Base-by-base conservation (phyloP, 2,888 invertebrate genomes). In the Stenoptilia bipunctidactyla region DNA sequence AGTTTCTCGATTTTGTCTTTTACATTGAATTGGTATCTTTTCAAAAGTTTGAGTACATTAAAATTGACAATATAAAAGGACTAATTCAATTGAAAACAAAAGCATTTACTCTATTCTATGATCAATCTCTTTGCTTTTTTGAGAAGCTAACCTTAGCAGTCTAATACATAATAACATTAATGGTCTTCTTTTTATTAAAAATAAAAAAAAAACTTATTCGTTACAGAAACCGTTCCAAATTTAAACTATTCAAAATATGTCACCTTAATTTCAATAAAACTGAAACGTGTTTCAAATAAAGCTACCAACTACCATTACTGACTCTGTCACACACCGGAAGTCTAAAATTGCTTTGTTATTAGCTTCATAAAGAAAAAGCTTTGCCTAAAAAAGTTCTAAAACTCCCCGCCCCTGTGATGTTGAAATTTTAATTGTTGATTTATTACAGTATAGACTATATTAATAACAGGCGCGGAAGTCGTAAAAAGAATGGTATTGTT, bases 361-460 rank as follows among this genome's bases (percentile, higher is more conserved):
- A 55, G 45, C 50, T 56, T 47, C 37, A 52, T 58, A 56, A 58
- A 52, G 58, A 61, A 61, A 58, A 58, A 20, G 8, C 20, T 20
- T 20, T 20, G 20, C 20, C 20, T 20, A 20, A 20, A 51, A 41
- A 38, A 40, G 42, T 50, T 46, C 55, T 56, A 45, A 48, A 51
- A 51, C 40, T 41, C 46, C 45, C 48, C 59, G 57, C 55, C 49
- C 53, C 39, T 63, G 40, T 56, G 63, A 62, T 64, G 61, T 60
- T 63, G 63, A 34, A 34, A 13, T 34, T 58, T 61, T 69, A 66
- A 63, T 68, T 62, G 61, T 54, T 69, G 64, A 71, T 70, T 73
- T 69, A 70, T 55, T 45, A 42, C 53, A 43, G 27, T 36, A 50
- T 51, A 39, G 44, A 30, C 45, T 42, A 43, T 43, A 41, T 40